Evolutionary conservation across 2,113 vertebrate species (phyloP), one percentile per base, ranked within the genome.

Genomic region (Hippocampus abdominalis): DNA sequence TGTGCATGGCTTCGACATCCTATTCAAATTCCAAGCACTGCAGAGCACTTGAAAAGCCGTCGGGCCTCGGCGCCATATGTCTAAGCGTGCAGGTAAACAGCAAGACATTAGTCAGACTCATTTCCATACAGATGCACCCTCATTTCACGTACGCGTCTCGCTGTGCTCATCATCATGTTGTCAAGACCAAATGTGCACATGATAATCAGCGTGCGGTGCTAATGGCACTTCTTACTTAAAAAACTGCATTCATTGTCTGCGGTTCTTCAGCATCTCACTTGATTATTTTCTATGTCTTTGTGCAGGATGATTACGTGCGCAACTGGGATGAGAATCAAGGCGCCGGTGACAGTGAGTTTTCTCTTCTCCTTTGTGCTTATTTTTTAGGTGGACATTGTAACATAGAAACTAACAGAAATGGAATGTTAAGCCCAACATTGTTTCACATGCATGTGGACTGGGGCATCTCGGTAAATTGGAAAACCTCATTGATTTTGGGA

Each of bases 271-370:
- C 57, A 10, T 8, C 56, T 59, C 6, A 32, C 27, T 73, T 69
- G 20, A 62, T 68, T 48, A 46, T 53, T 80, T 70, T 82, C 54
- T 76, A 70, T 62, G 15, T 87, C 62, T 87, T 77, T 81, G 76
- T 81, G 62, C 84, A 97, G 95, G 95, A 97, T 79, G 95, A 97
- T 84, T 94, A 96, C 81, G 95, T 96, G 80, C 93, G 94, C 82
- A 94, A 93, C 86, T 94, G 94, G 94, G 95, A 95, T 86, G 95
- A 96, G 86, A 94, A 88, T 84, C 95, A 94, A 89, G 90, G 88
- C 65, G 93, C 93, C 70, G 94, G 92, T 82, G 95, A 96, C 93
- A 95, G 95, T 97, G 93, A 93, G 80, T 78, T 44, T 56, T 23
- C 57, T 60, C 20, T 60, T 32, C 1, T 57, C 4, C n/a, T n/a